phyloP scores from a whole-genome alignment of 2,797 vertebrate species.

The Gymnodraco acuticeps region DNA sequence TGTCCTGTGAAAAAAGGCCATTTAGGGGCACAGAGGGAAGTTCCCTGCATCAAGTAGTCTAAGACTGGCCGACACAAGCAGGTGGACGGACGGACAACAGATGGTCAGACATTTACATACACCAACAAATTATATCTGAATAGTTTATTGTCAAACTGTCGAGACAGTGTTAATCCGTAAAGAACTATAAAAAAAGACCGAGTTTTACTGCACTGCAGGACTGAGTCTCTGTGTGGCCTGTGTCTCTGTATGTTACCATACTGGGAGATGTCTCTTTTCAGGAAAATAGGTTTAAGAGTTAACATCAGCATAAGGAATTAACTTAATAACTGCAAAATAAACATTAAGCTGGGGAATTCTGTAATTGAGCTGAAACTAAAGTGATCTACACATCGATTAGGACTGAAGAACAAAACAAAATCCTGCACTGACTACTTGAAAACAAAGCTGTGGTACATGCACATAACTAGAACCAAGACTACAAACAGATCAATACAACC shows the following conservation, averaged over 20 bases:
- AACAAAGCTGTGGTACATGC: conserved; percentile 65
- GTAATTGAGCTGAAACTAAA: conserved; percentile 46
- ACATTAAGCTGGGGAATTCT: conserved; percentile 24
- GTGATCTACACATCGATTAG: conserved; percentile 48
- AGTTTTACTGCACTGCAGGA: conserved; percentile 30
- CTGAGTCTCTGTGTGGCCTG: conserved; percentile 3
- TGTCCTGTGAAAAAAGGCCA: conserved; percentile 10
- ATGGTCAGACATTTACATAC: conserved; percentile 65
- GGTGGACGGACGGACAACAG: conserved; percentile 62
- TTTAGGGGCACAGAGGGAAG: conserved; percentile 30
- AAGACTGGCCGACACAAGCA: conserved; percentile 44
- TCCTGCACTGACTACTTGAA: conserved; percentile 51
- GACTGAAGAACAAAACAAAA: conserved; percentile 17
- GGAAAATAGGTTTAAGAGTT: conserved; percentile 10
- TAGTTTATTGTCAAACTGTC: conserved; percentile 63
- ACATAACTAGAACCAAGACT: conserved; percentile 69
- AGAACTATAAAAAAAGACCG: conserved; percentile 30
- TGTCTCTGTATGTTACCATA: neutral
- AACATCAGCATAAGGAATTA: conserved; percentile 19
- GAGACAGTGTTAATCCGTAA: conserved; percentile 53
- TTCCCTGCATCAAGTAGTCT: conserved; percentile 22
- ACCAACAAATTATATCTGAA: conserved; percentile 65
- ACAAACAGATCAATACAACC: conserved; percentile 78
- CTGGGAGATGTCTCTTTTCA: conserved; percentile 8
- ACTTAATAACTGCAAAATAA: conserved; percentile 35